These are phyloP conservation scores for Anolis carolinensis DNA, from an alignment of 2,113 vertebrate species.

Conservation along the genomic window DNA sequence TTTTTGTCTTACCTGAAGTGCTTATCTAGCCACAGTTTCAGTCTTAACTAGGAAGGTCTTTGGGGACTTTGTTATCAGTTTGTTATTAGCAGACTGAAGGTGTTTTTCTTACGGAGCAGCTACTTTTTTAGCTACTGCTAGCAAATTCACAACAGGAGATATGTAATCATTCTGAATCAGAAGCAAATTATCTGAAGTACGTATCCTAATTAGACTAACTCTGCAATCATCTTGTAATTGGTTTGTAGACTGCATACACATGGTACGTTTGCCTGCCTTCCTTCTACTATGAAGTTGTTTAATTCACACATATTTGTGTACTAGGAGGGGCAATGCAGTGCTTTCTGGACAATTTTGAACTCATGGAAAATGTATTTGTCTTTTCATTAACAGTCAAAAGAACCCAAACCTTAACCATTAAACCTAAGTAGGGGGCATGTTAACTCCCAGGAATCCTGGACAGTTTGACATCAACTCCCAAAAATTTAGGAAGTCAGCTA, in stretches of 20 bases:
- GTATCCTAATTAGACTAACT: background rate
- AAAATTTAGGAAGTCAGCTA: too few species aligned
- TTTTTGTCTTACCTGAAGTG: background rate
- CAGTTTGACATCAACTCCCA: too few species aligned
- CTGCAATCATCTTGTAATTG: background rate
- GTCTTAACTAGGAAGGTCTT: background rate
- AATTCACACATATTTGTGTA: background rate
- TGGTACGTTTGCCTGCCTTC: background rate
- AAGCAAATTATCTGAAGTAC: background rate
- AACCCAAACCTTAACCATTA: too few species aligned
- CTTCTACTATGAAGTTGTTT: background rate
- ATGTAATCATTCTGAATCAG: background rate
- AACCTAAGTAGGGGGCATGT: too few species aligned
- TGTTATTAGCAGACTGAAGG: background rate
- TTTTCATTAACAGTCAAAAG: too few species aligned
- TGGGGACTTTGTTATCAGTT: background rate
- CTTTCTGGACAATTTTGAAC: background rate
- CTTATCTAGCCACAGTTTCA: background rate
- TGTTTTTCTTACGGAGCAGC: background rate
- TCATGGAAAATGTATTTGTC: background rate
- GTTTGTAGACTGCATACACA: background rate
- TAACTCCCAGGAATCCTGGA: too few species aligned
- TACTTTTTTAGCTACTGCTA: background rate
- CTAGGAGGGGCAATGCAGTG: background rate
- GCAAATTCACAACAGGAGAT: background rate